Conservation (phyloP, 2,113 vertebrate genomes). For the Alouatta palliata region DNA sequence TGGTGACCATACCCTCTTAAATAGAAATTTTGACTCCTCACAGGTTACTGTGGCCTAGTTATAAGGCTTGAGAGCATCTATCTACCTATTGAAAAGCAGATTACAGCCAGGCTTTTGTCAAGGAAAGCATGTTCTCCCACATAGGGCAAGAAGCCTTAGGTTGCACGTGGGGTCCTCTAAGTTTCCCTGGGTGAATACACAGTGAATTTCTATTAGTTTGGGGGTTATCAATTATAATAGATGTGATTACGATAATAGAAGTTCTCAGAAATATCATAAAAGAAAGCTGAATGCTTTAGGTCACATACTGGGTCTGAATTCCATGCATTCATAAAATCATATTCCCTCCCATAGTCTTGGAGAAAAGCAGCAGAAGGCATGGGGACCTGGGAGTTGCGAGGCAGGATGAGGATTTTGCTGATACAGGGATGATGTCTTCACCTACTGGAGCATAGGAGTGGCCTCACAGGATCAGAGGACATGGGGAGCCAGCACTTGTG, state of each 20-base stretch:
- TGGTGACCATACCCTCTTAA: not conserved
- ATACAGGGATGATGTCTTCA: not conserved
- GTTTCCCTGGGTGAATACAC: not conserved
- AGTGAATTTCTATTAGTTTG: not conserved
- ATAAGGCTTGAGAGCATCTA: not conserved
- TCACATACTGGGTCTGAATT: not conserved
- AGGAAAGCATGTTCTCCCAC: not conserved
- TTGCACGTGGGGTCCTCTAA: not conserved
- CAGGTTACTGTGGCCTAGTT: not conserved
- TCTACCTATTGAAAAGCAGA: not conserved
- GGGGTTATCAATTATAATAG: not conserved
- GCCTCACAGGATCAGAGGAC: not conserved
- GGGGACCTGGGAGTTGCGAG: not conserved
- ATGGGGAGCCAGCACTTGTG: not conserved
- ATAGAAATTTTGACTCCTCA: not conserved
- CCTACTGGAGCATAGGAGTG: not conserved
- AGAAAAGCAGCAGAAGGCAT: not conserved
- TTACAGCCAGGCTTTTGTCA: not conserved
- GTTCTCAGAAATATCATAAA: not conserved
- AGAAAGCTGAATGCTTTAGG: not conserved
- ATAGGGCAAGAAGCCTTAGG: not conserved
- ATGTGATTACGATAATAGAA: not conserved
- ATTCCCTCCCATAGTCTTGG: not conserved
- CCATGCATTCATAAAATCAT: not conserved
- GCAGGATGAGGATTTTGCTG: not conserved